These are phyloP conservation scores for Hafferia zeledoni DNA, from an alignment of 2,797 vertebrate species.

Conservation along the genomic window DNA sequence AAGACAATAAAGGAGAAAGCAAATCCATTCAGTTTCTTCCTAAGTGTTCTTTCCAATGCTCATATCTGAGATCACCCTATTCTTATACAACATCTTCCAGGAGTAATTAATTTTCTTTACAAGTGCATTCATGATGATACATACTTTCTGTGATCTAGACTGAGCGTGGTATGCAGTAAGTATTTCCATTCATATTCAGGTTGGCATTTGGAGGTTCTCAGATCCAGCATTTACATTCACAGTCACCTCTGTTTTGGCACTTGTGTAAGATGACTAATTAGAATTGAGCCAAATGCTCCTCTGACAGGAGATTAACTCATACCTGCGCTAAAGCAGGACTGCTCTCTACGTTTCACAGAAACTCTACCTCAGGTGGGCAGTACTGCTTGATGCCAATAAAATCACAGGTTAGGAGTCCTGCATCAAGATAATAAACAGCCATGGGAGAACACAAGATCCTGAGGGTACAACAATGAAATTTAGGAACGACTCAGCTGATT, in stretches of 20 bases:
- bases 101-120: slow-evolving; percentile 20
- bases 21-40: background rate
- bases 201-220: slow-evolving; percentile 10
- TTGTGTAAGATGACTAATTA: background rate
- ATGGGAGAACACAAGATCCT: background rate
- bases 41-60: background rate
- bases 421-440: background rate
- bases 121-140: background rate
- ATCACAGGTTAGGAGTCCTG: background rate
- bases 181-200: background rate
- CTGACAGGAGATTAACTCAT: background rate
- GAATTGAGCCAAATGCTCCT: background rate
- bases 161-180: background rate
- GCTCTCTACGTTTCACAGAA: background rate
- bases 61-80: background rate
- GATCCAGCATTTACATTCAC: background rate
- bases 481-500: background rate
- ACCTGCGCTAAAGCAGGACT: background rate
- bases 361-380: background rate
- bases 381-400: background rate
- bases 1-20: background rate
- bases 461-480: background rate
- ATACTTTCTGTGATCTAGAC: background rate
- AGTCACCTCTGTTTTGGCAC: background rate
- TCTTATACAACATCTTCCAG: background rate